phyloP scores from a whole-genome alignment of 2,888 invertebrate genomes.

The Tiliacea aurago region DNA sequence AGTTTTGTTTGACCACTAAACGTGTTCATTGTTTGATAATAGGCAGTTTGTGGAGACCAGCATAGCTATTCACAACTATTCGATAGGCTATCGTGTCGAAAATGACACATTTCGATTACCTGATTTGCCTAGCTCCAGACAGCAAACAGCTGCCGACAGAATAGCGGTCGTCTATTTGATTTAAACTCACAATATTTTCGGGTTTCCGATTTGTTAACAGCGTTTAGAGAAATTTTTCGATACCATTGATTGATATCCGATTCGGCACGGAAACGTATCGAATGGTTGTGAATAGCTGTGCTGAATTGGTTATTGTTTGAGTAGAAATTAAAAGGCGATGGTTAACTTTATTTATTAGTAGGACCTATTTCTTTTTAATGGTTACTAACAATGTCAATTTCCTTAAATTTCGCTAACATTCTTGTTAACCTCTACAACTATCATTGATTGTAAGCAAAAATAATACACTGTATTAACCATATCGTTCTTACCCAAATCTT shows the following conservation, averaged over 20 bases:
- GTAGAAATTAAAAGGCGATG: background rate
- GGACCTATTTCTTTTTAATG: background rate
- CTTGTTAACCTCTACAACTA: background rate
- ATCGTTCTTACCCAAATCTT: background rate
- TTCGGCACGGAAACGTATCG: no score
- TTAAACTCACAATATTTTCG: no score
- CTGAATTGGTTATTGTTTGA: conserved; percentile 31
- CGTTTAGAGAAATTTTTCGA: no score
- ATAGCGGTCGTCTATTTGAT: no score
- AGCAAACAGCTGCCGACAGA: no score
- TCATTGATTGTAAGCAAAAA: background rate
- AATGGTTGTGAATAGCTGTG: no score
- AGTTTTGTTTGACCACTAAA: conserved; percentile 48
- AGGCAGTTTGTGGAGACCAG: conserved; percentile 25
- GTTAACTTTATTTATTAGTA: background rate
- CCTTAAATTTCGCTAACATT: background rate
- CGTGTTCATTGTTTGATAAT: conserved; percentile 45
- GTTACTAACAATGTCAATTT: background rate
- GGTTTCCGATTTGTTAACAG: no score
- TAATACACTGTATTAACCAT: background rate
- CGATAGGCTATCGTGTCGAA: no score
- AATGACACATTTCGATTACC: no score
- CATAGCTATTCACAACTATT: no score
- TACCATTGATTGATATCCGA: no score
- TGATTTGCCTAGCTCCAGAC: no score